Evolutionary conservation across 1,140 invertebrate genomes (phyloP), one percentile per base, ranked within the genome.

Genomic region (Proctacanthus coquilletti): DNA sequence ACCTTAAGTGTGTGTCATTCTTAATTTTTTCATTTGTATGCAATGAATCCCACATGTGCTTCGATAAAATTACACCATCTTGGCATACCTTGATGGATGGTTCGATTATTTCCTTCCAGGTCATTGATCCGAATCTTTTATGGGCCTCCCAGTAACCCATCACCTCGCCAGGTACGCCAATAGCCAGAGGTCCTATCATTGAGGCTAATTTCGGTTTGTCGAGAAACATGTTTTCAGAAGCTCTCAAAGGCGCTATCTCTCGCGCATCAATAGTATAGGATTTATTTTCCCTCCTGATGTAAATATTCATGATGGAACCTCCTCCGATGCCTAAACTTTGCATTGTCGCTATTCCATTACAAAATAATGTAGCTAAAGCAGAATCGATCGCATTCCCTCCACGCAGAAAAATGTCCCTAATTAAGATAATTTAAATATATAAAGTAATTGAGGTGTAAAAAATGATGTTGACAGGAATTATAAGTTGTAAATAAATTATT

Each of bases 281-380:
- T 48, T 64, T 71, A 29, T 65, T 64, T 20, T 67, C 68, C 21
- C 66, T 64, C 52, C 62, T 69, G 31, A 76, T 72, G 52, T 87
- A 93, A 33, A 87, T 69, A 3, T 82, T 84, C 77, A 88, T 81
- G 40, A 92, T 60, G 52, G 81, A 78, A 0, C 86, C 88, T 32
- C 91, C 91, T 3, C 89, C 89, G 1, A 92, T 52, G 0, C 91
- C 91, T 69, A 87, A 78, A 50, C 80, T 85, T 46, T 93, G 84
- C 44, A 80, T 68, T 50, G 87, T 82, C 10, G 84, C 65, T 0
- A 93, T 69, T 0, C 87, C 84, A 47, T 84, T 80, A 66, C 89
- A 94, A 40, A 94, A 76, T 49, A 88, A 63, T 0, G 81, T 63
- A 0, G 85, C 79, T 17, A 95, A 74, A 0, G 84, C 75, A 2